Base-by-base conservation (phyloP, 92 coral and sea anemone species). In the Heteractis magnifica region DNA sequence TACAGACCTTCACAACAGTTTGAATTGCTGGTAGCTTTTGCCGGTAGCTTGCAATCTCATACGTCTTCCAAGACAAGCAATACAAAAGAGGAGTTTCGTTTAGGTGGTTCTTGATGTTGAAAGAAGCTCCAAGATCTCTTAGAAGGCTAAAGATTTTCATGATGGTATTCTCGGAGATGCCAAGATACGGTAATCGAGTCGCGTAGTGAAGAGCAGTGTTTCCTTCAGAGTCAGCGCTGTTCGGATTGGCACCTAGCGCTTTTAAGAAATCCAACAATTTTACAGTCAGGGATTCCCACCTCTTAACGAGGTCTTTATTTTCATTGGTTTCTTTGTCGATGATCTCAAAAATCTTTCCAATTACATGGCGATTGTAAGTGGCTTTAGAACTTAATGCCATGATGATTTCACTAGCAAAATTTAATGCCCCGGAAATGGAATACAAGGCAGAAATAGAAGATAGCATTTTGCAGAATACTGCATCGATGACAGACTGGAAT, bases 171-270 rank as follows among this genome's bases (percentile, higher is more conserved):
- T 11, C 10, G 10, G 80, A 49, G 8, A 78, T 75, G 11, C 87
- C 83, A 56, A 56, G 23, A 13, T 60, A 65, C 6, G 87, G 83
- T 16, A 84, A 53, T 0, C 41, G 3, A 65, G 44, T 14, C 10
- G 77, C 59, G 41, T 76, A 8, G 52, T 76, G 82, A 64, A 77
- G 50, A 41, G 83, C 83, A 21, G 87, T 84, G 70, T 84, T 84
- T 41, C 87, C 87, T 4, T 76, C 19, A 48, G 77, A 65, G 26
- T 84, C 88, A 8, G 19, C 82, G 34, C 50, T 72, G 71, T 85
- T 85, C 7, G 83, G 79, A 51, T 85, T 19, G 9, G 83, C 83
- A 20, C 83, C 88, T 4, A 50, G 62, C 1, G 77, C 16, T 15
- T 0, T 15, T 49, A 84, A 65, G 23, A 77, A 18, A 10, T 19